Conservation (phyloP, 1,140 invertebrate species). For the Littorina saxatilis region DNA sequence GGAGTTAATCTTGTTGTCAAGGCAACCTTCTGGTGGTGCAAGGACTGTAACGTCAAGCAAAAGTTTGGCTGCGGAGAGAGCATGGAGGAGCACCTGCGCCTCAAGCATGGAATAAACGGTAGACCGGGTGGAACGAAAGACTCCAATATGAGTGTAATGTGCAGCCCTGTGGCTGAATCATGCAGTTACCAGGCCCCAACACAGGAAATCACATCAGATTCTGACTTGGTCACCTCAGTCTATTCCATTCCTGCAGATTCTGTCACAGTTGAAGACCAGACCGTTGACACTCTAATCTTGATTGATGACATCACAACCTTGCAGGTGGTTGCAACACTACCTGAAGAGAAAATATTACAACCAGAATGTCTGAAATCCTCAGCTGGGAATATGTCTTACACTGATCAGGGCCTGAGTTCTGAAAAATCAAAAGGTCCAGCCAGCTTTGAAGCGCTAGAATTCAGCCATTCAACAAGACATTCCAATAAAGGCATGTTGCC, state of each 20-base stretch:
- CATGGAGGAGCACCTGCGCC: conserved; percentile 4
- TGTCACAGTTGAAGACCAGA: background rate
- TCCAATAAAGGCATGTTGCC: background rate
- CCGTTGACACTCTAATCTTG: background rate
- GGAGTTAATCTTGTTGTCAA: conserved; percentile 10
- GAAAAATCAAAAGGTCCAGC: too few species aligned
- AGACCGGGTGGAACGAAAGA: background rate
- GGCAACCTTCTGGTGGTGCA: conserved; percentile 7
- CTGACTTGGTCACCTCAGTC: conserved; percentile 4
- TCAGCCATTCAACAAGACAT: too few species aligned
- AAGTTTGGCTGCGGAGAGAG: background rate
- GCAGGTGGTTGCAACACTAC: background rate
- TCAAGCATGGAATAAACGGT: background rate
- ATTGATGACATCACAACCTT: background rate
- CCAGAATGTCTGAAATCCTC: too few species aligned
- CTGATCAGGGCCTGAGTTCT: too few species aligned
- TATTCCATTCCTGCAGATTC: background rate
- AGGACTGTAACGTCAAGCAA: conserved; percentile 14
- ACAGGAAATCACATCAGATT: background rate
- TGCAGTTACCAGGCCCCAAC: background rate
- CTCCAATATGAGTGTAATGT: background rate
- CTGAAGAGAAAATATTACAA: background rate
- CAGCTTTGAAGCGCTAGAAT: too few species aligned
- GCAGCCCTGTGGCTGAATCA: background rate
- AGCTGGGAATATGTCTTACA: too few species aligned